Percentiles rank a stretch among this genome's conserved stretches.
Evolutionary conservation across 2,888 invertebrate species (phyloP).

Genomic region (Diaprepes abbreviatus): DNA sequence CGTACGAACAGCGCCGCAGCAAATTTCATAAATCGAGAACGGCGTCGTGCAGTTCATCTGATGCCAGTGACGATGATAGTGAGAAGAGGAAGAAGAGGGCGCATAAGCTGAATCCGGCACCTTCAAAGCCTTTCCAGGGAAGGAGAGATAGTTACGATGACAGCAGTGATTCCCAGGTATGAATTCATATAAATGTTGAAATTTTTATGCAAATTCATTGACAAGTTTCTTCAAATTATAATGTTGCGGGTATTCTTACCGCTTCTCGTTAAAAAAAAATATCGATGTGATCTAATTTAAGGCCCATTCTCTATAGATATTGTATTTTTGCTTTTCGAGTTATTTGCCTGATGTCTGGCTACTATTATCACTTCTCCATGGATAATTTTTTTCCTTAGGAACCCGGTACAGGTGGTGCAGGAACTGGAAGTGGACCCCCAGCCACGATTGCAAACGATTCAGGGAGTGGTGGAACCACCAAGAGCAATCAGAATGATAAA

Average conservation of each 20-base stretch:
- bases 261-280: too few species aligned
- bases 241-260: too few species aligned
- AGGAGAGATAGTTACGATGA: constrained; percentile 87
- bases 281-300: too few species aligned
- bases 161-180: constrained; percentile 80
- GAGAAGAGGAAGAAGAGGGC: constrained; percentile 86
- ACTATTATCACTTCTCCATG: too few species aligned
- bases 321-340: too few species aligned
- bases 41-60: constrained; percentile 95
- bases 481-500: constrained; percentile 36
- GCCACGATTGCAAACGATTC: constrained; percentile 4
- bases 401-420: constrained; percentile 53
- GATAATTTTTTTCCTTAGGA: constrained; percentile 51
- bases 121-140: constrained; percentile 62
- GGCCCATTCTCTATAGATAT: too few species aligned
- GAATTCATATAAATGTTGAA: too few species aligned
- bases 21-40: constrained; percentile 81
- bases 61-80: constrained; percentile 91
- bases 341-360: too few species aligned
- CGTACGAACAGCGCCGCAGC: constrained; percentile 60
- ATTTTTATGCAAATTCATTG: too few species aligned
- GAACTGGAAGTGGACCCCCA: constrained; percentile 40
- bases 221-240: too few species aligned
- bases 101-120: constrained; percentile 76
- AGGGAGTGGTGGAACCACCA: constrained; percentile 17